Evolutionary conservation across 2,113 vertebrate species (phyloP), one percentile per base, ranked within the genome.

Genomic region (Oncorhynchus gorbuscha): DNA sequence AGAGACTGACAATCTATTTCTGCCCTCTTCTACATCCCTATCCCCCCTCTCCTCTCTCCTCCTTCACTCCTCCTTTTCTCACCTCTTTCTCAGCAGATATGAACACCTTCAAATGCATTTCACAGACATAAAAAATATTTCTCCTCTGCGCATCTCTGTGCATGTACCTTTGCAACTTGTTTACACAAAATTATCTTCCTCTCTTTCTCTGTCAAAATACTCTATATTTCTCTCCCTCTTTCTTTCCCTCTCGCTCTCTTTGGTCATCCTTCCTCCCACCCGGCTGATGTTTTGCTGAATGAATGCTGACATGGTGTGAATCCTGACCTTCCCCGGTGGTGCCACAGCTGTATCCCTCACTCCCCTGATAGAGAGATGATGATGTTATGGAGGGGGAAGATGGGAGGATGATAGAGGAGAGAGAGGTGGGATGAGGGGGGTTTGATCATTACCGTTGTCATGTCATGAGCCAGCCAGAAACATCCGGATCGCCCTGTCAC

Each of bases 401-500:
- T 67, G 79, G n/a, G 75, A 66, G 48, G 1, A 61, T 51, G 77
- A 76, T 66, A 62, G 67, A 70, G 51, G 32, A 67, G 48, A 72
- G 45, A 66, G 71, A 70, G 24, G 61, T 58, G 32, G 3, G 18
- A 16, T 61, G 73, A 12, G 26, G 71, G 76, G 82, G 85, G 87
- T 84, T 87, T 87, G 86, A 79, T 81, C 83, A 76, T 86, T 85
- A 85, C 80, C 1, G 18, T 80, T 85, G 77, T 81, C 79, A 78
- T 85, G 83, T 78, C 89, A 87, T 85, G 78, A 84, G 74, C 83
- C 69, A 82, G 79, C 85, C 86, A 82, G 90, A 93, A 92, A 88
- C 87, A 93, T 92, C 74, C 30, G 72, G 81, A 35, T 89, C 79
- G 92, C 85, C 74, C 79, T 61, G 67, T 22, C 3, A 3, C 28